Evolutionary conservation across 2,113 vertebrate genomes (phyloP).

Genomic region (Marmota flaviventris): DNA sequence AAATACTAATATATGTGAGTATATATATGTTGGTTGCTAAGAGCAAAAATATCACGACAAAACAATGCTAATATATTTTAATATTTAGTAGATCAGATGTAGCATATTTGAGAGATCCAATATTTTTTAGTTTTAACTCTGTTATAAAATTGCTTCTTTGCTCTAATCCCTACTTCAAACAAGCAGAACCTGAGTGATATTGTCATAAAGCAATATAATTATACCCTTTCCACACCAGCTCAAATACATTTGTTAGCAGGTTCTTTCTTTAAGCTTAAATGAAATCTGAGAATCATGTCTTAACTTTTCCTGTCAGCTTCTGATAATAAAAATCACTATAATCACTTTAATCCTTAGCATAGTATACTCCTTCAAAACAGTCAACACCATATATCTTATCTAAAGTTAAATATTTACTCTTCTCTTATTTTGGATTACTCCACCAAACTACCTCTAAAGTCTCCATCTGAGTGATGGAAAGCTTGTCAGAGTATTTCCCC

Average conservation of each 20-base stretch:
- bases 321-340: constrained; percentile 1
- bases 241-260: not conserved
- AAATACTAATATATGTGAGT: not conserved
- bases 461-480: not conserved
- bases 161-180: not conserved
- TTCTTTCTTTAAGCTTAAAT: not conserved
- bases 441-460: not conserved
- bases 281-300: not conserved
- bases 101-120: not conserved
- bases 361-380: not conserved
- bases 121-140: not conserved
- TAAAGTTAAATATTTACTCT: not conserved
- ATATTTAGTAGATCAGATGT: not conserved
- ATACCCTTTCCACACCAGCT: not conserved
- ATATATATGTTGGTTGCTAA: not conserved
- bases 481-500: not conserved
- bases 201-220: not conserved
- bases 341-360: not conserved
- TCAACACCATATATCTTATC: not conserved
- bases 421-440: not conserved
- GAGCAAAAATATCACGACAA: not conserved
- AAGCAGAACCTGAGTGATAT: not conserved
- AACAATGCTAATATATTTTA: not conserved
- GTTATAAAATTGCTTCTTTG: not conserved
- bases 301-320: not conserved